Percentiles rank a stretch among this genome's conserved stretches.
Conservation (phyloP, 2,113 vertebrate species). For the Trematocara stigmaticum region DNA sequence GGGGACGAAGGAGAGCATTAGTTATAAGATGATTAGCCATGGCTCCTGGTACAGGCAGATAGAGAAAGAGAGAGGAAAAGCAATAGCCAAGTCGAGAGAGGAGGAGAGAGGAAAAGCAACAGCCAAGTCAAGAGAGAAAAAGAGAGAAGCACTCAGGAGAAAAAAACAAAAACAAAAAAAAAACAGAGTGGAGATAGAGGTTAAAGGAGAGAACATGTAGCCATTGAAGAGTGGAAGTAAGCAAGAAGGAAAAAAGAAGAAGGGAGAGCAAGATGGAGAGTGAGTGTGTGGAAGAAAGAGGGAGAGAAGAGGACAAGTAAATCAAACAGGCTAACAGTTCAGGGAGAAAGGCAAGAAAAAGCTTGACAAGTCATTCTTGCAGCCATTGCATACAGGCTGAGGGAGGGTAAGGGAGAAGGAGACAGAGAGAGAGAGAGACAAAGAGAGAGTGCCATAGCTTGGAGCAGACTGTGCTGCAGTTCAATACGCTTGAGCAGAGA, state of each 20-base stretch:
- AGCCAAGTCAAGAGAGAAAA: constrained; percentile 46
- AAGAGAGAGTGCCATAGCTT: constrained; percentile 16
- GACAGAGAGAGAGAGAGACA: neutral
- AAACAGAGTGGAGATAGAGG: constrained; percentile 8
- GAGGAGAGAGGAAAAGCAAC: constrained; percentile 33
- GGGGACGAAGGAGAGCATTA: constrained; percentile 99
- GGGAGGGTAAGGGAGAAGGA: neutral
- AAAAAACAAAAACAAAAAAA: neutral
- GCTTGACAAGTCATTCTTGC: constrained; percentile 81
- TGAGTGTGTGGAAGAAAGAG: constrained; percentile 64
- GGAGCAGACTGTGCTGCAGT: constrained; percentile 42
- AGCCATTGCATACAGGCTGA: constrained; percentile 50
- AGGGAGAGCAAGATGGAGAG: constrained; percentile 43
- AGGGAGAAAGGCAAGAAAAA: constrained; percentile 68
- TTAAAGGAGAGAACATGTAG: constrained; percentile 25
- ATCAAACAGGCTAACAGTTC: constrained; percentile 89
- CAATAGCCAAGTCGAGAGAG: constrained; percentile 44
- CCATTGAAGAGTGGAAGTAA: constrained; percentile 45
- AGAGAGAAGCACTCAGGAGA: constrained; percentile 28
- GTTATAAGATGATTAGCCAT: constrained; percentile 99
- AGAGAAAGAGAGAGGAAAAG: constrained; percentile 83
- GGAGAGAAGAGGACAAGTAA: constrained; percentile 85
- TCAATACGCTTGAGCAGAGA: constrained; percentile 50
- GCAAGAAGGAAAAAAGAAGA: neutral
- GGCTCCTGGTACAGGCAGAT: constrained; percentile 95